Evolutionary conservation across 2,113 vertebrate genomes (phyloP).

Genomic region (Pseudorasbora parva): DNA sequence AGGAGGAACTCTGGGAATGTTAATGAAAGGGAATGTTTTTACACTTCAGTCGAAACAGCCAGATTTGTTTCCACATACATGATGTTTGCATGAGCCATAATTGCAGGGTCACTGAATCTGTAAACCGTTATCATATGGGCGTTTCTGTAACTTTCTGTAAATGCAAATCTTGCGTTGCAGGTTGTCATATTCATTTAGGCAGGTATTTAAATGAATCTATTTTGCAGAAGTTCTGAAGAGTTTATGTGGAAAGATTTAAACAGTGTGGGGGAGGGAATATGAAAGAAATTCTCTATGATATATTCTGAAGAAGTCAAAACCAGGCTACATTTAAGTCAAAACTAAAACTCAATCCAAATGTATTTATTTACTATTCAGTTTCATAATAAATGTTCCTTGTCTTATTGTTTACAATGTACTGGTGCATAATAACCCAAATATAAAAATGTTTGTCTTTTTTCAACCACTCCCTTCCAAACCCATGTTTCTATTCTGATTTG

Average conservation of each 20-base stretch:
- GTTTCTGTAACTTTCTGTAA: background rate
- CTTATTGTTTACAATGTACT: background rate
- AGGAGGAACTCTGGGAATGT: background rate
- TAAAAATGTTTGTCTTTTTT: background rate
- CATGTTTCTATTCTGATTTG: background rate
- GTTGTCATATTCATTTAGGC: background rate
- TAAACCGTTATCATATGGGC: background rate
- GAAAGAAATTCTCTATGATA: background rate
- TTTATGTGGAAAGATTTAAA: background rate
- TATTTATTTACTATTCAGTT: background rate
- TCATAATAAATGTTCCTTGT: background rate
- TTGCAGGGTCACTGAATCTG: background rate
- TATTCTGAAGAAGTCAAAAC: background rate
- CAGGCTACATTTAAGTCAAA: background rate
- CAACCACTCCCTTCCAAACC: background rate
- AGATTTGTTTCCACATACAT: constrained; percentile 8
- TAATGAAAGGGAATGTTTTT: background rate
- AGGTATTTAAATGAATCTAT: background rate
- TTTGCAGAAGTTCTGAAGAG: background rate
- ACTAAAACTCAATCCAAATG: background rate
- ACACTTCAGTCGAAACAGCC: background rate
- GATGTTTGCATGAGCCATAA: background rate
- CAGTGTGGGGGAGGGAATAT: background rate
- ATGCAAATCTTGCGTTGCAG: constrained; percentile 11
- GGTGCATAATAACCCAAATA: background rate